Conservation (phyloP, 2,888 invertebrate genomes). For the Hemithea aestivaria region DNA sequence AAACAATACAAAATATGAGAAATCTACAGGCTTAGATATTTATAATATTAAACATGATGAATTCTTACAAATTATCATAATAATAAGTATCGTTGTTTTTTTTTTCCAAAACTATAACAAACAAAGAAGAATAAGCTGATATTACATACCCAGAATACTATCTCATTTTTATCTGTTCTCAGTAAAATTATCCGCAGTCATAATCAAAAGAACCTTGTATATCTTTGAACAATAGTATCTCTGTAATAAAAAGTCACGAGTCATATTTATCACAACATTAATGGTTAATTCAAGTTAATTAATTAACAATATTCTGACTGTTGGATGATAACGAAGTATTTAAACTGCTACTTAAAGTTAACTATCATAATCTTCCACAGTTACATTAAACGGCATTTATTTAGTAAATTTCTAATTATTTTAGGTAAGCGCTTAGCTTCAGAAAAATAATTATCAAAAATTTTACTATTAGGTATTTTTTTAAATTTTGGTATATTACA, state of each 20-base stretch:
- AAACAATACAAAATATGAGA: no score
- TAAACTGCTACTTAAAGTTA: constrained; percentile 3
- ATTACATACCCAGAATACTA: background rate
- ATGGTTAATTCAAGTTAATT: constrained; percentile 27
- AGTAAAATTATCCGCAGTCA: constrained; percentile 1
- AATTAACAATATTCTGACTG: constrained; percentile 24
- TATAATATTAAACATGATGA: no score
- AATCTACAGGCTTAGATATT: no score
- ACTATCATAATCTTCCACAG: constrained; percentile 1
- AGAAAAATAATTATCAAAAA: no score
- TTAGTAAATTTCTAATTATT: no score
- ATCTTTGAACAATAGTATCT: constrained; percentile 21
- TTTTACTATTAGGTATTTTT: no score
- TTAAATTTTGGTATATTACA: no score
- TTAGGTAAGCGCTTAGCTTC: no score
- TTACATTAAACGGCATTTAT: background rate
- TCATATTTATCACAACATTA: constrained; percentile 27
- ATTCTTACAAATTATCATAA: no score
- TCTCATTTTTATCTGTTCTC: constrained; percentile 6
- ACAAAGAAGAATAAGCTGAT: no score
- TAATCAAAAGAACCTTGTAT: constrained; percentile 21
- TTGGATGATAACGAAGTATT: constrained; percentile 7
- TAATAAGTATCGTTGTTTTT: no score
- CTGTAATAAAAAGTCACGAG: constrained; percentile 29
- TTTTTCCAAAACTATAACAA: no score